Conservation (phyloP, 2,797 vertebrate genomes). For the Cuniculus paca region DNA sequence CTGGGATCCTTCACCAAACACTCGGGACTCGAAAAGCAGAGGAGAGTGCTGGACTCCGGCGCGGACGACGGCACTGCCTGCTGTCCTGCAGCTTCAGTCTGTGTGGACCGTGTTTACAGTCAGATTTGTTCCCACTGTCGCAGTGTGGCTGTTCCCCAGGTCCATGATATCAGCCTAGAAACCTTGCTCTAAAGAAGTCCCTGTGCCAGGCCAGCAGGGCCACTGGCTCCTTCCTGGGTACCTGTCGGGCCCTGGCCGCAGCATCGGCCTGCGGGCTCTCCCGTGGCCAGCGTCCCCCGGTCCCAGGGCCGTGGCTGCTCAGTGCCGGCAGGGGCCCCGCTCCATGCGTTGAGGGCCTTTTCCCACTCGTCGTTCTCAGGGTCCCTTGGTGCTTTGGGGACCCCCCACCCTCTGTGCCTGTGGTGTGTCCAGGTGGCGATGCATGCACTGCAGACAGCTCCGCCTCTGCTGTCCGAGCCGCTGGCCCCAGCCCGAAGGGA, state of each 20-base stretch:
- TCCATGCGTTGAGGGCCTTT: neutral
- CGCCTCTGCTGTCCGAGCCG: neutral
- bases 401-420: neutral
- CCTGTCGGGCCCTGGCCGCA: constrained; percentile 25
- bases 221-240: constrained; percentile 46
- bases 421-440: neutral
- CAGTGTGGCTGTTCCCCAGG: constrained; percentile 16
- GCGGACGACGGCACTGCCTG: neutral
- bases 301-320: constrained; percentile 28
- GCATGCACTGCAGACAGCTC: neutral
- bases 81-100: constrained; percentile 50
- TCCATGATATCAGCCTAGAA: constrained; percentile 15
- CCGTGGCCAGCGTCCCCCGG: neutral
- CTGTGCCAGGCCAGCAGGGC: constrained; percentile 69
- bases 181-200: neutral
- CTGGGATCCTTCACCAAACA: constrained; percentile 76
- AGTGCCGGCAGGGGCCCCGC: constrained; percentile 33
- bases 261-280: constrained; percentile 36
- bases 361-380: constrained; percentile 8
- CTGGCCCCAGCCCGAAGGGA: neutral
- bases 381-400: neutral
- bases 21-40: constrained; percentile 65
- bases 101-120: neutral
- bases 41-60: constrained; percentile 38
- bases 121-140: constrained; percentile 32